These are phyloP conservation scores for Hecatera dysodea DNA, from an alignment of 2,888 invertebrate genomes.

Conservation along the genomic window DNA sequence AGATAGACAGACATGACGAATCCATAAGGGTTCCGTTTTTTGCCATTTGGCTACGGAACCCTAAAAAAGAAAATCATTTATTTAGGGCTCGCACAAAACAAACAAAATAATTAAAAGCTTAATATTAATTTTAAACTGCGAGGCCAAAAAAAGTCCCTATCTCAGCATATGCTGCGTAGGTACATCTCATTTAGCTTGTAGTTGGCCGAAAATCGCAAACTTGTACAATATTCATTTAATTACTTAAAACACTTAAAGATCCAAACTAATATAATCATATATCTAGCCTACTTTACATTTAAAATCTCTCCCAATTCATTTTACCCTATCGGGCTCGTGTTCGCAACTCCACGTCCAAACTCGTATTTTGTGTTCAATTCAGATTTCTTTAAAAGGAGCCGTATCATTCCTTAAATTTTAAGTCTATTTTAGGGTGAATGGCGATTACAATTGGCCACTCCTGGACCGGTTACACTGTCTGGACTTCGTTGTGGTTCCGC, in stretches of 20 bases:
- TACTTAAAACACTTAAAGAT: background rate
- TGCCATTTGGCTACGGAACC: no score
- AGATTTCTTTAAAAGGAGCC: conserved; percentile 10
- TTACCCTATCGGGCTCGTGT: background rate
- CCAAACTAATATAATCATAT: background rate
- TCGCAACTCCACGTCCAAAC: background rate
- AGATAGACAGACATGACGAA: no score
- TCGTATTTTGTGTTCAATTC: background rate
- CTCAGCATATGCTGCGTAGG: no score
- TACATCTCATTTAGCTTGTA: no score
- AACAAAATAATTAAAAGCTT: no score
- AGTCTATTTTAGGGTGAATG: conserved; percentile 91
- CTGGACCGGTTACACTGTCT: conserved; percentile 91
- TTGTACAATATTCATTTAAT: no score
- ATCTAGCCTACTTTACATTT: background rate
- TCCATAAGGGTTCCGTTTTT: no score
- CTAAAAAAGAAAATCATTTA: no score
- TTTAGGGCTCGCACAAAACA: no score
- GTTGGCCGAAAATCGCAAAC: background rate
- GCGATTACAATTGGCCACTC: conserved; percentile 89
- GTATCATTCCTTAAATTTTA: conserved; percentile 23
- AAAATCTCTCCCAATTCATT: background rate
- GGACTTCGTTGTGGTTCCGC: conserved; percentile 96
- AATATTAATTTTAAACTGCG: no score
- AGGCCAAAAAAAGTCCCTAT: no score